Evolutionary conservation across 2,113 vertebrate genomes (phyloP), one percentile per base, ranked within the genome.

Genomic region (Jaculus jaculus): DNA sequence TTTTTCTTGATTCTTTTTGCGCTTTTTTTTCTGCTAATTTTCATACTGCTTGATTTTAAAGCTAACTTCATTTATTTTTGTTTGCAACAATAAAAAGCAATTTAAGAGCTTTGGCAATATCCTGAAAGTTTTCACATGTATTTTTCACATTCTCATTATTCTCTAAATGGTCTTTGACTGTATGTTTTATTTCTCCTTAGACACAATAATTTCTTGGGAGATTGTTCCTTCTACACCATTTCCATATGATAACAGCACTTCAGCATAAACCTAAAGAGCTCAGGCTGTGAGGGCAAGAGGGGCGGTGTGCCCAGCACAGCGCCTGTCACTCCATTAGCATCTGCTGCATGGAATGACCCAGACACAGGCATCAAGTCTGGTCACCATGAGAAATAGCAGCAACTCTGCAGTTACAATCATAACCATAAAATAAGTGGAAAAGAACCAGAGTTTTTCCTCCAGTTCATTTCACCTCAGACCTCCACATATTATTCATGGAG

Each of bases 171-270:
- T 79, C 84, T 87, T 82, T 89, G 84, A 92, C 86, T 89, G n/a
- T 83, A 47, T 74, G 87, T 89, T 95, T 94, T 93, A 95, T 95
- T 94, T 93, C 69, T 92, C 87, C 66, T 95, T 92, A 78, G 65
- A 93, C 63, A 74, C 61, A 47, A 61, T 91, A 93, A 94, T 89
- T 92, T 78, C 68, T 82, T 87, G 69, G 63, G 58, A 73, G 26
- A 87, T 42, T 81, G 75, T 74, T 83, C 85, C 83, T 79, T 73
- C 80, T 10, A 20, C 5, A 68, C 47, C 24, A 72, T 71, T 92
- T 94, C 61, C 17, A 58, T n/a, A 34, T 15, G 77, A n/a, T 39
- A 82, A 91, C 60, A 73, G 42, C 24, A 72, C 2, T 58, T 89
- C 23, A 13, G 10, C 39, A 30, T 75, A 13, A 61, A 86, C 69